These are phyloP conservation scores for Macrostomum lignano DNA, from an alignment of 1,140 invertebrate genomes.

Conservation along the genomic window DNA sequence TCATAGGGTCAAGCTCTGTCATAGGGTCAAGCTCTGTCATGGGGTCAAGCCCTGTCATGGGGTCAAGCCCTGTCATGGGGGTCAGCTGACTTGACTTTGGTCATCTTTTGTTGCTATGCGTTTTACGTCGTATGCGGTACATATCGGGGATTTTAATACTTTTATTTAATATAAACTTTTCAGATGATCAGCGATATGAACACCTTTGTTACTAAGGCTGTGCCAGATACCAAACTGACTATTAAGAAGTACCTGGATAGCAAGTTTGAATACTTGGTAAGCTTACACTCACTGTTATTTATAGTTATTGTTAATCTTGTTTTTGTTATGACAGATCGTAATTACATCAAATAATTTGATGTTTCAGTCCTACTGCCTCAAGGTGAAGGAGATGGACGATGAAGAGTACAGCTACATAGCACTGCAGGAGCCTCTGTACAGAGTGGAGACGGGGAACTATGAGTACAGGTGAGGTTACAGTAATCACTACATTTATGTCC, in stretches of 20 bases:
- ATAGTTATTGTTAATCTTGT: background rate
- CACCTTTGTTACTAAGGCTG: constrained; percentile 79
- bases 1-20: too few relatives aligned
- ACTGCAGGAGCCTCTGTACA: constrained; percentile 75
- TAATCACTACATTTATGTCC: too few relatives aligned
- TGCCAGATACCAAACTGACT: constrained; percentile 81
- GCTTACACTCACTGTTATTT: constrained; percentile 8
- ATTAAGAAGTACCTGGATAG: constrained; percentile 81
- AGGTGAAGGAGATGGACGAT: constrained; percentile 79
- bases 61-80: too few relatives aligned
- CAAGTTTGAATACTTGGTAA: constrained; percentile 73
- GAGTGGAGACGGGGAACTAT: constrained; percentile 93
- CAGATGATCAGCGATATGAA: constrained; percentile 66
- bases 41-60: too few relatives aligned
- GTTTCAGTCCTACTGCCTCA: constrained; percentile 60
- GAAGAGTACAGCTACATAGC: constrained; percentile 68
- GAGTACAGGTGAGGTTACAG: constrained; percentile 69
- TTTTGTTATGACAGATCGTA: constrained; percentile 1
- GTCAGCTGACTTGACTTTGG: too few relatives aligned
- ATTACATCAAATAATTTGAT: constrained; percentile 6
- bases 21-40: too few relatives aligned
- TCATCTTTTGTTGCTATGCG: too few relatives aligned
- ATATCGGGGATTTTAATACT: background rate
- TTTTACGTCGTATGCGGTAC: background rate
- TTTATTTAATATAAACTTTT: constrained; percentile 11